Base-by-base conservation (phyloP, 1,140 invertebrate species). In the Caenorhabditis tropicalis region DNA sequence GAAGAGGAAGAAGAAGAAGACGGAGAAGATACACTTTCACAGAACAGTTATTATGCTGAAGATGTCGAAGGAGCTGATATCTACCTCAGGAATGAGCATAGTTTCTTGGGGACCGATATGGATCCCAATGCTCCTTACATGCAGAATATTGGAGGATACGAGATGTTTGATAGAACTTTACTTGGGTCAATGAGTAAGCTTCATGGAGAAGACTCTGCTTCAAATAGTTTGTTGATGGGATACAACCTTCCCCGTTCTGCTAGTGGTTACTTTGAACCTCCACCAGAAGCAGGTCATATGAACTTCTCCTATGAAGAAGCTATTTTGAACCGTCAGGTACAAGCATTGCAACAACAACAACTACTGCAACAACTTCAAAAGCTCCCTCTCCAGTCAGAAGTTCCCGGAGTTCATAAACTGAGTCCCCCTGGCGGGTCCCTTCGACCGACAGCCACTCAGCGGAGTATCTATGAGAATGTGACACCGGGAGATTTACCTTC, bases 261-360 rank as follows among this genome's bases (percentile, higher is more conserved):
- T n/a, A 80, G 74, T 60, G 83, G 83, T 24, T 85, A 85, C 43
- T 79, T 85, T 31, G 83, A 85, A 31, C 49, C 60, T 9, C 56
- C 56, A n/a, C 82, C 56, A 5, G 82, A 82, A 16, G 39, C 19
- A 10, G 21, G 43, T 0, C 36, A 31, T 5, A 81, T 81, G 79
- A 70, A 46, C n/a, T 27, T 43, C 10, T 60, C 82, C 31, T 46
- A 48, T 29, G 81, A 70, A 15, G 46, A 82, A 24, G 56, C 43
- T 2, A 82, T 43, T 27, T 21, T 58, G 39, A 82, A 36, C 21
- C 33, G 49, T 56, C 81, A 51, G 36, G 36, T 27, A 12, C 81
- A 82, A 24, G 81, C 48, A 6, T 39, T 51, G 33, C 79, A 81
- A 29, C 48, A 81, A 19, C 48, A 56, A 10, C 79, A 81, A 81